Percentiles rank a stretch among this genome's conserved stretches.
Evolutionary conservation across 2,888 invertebrate species (phyloP).

Genomic region (Parochlus steinenii): DNA sequence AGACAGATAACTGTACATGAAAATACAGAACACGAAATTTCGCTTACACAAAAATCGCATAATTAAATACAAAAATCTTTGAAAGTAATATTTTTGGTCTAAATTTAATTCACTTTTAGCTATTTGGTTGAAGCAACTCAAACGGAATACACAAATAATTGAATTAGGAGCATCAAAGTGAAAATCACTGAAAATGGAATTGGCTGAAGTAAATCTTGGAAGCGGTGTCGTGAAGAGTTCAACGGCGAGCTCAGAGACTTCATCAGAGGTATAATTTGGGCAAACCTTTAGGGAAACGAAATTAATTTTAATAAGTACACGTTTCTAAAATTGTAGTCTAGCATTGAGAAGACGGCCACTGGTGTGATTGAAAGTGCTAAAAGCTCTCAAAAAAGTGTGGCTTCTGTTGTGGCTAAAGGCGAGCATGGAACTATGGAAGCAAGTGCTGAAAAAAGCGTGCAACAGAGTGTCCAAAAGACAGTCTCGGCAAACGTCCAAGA

Average conservation of each 20-base stretch:
- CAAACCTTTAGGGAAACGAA: constrained; percentile 2
- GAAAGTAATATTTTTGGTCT: no score
- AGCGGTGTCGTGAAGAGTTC: constrained; percentile 16
- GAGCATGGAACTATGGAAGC: constrained; percentile 7
- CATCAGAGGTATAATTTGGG: constrained; percentile 15
- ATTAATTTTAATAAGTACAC: constrained; percentile 1
- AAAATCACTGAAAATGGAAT: constrained; percentile 17
- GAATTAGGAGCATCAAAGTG: neutral
- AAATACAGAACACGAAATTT: no score
- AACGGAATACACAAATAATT: neutral
- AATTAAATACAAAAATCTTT: no score
- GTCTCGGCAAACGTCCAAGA: constrained; percentile 13
- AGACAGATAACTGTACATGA: no score
- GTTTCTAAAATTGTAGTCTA: constrained; percentile 13
- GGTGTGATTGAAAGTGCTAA: constrained; percentile 13
- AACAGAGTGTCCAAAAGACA: constrained; percentile 15
- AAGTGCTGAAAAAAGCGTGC: constrained; percentile 14
- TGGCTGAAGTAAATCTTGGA: constrained; percentile 16
- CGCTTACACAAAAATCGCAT: no score
- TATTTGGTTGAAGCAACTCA: neutral
- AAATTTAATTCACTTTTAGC: neutral
- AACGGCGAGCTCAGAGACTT: constrained; percentile 16
- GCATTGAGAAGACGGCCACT: constrained; percentile 16
- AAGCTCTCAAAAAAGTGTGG: constrained; percentile 6
- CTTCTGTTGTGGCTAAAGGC: no score